phyloP scores from a whole-genome alignment of 2,797 vertebrate species.

The Kryptopterus vitreolus region DNA sequence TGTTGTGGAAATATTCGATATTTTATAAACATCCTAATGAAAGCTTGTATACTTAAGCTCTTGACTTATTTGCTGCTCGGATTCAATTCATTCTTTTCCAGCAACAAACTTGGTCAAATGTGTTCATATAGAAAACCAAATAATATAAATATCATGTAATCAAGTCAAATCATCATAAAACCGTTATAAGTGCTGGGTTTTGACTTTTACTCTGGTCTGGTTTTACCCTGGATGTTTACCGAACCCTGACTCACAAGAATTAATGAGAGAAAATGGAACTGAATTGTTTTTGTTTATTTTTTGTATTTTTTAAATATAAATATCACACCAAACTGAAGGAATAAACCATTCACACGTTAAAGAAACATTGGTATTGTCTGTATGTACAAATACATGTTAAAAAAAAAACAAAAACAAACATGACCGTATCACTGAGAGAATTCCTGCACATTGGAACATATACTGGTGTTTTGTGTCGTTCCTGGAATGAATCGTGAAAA shows the following conservation, averaged over 20 bases:
- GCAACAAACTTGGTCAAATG: neutral
- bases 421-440: neutral
- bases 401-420: neutral
- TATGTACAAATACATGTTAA: conserved; percentile 7
- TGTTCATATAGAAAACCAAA: neutral
- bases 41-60: neutral
- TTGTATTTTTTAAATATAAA: conserved; percentile 72
- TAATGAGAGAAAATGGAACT: neutral
- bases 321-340: conserved; percentile 64
- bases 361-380: neutral
- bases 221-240: neutral
- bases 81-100: neutral
- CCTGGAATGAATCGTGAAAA: conserved; percentile 36
- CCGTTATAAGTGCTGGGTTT: neutral
- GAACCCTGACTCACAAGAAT: neutral
- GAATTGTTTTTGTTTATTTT: neutral
- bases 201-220: neutral
- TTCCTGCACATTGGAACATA: neutral
- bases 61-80: neutral
- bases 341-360: conserved; percentile 45
- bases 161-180: neutral
- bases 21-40: neutral
- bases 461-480: conserved; percentile 15
- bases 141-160: too few species aligned
- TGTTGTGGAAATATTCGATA: neutral